phyloP scores from a whole-genome alignment of 2,113 vertebrate genomes.

The Gallinago jamesoni region DNA sequence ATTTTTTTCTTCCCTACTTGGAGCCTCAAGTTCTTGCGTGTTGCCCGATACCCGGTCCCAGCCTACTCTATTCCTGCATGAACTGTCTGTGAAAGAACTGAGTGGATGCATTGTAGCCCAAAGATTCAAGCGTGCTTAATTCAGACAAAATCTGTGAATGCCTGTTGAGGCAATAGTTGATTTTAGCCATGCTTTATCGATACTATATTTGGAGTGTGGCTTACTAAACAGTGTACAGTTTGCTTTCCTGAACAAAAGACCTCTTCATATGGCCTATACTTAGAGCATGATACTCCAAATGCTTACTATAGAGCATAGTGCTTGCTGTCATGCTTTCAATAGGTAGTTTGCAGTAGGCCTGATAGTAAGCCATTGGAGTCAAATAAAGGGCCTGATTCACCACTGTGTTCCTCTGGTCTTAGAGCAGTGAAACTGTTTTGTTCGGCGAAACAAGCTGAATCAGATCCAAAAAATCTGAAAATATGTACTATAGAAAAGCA shows the following conservation, averaged over 20 bases:
- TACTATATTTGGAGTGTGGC: conserved; percentile 59
- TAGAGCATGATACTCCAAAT: conserved; percentile 34
- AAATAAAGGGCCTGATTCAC: conserved; percentile 63
- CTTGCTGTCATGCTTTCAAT: conserved; percentile 61
- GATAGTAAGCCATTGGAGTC: conserved; percentile 48
- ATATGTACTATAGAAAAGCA: neutral
- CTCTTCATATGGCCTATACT: conserved; percentile 54
- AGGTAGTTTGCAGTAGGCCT: conserved; percentile 56
- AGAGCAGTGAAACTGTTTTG: conserved; percentile 36
- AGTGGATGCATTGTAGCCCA: conserved; percentile 43
- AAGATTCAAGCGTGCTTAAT: conserved; percentile 59
- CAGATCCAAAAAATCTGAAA: conserved; percentile 27
- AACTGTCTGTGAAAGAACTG: conserved; percentile 47
- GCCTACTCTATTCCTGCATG: conserved; percentile 35
- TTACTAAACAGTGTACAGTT: conserved; percentile 47
- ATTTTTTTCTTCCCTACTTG: conserved; percentile 37
- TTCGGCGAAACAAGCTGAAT: conserved; percentile 31
- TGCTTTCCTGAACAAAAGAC: conserved; percentile 66
- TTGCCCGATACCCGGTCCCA: neutral
- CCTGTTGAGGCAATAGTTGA: conserved; percentile 59
- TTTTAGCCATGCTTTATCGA: conserved; percentile 56
- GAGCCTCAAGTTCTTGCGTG: conserved; percentile 46
- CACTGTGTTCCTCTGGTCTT: conserved; percentile 23
- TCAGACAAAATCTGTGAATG: conserved; percentile 62
- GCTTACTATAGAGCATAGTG: conserved; percentile 38